Evolutionary conservation across 2,113 vertebrate species (phyloP), one percentile per base, ranked within the genome.

Genomic region (Bujurquina vittata): DNA sequence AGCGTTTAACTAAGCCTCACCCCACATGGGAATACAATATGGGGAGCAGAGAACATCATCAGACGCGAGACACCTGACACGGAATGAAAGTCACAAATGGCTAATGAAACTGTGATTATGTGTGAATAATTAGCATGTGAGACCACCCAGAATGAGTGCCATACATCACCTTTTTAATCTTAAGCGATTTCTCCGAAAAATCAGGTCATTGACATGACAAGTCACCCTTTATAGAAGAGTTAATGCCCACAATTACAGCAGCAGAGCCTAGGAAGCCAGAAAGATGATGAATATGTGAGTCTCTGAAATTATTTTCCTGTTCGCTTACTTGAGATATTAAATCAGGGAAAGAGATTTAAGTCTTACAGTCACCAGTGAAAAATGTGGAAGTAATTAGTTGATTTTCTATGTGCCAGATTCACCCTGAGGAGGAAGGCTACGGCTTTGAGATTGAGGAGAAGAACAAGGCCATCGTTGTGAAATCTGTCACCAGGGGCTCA

Each of bases 391-490:
- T 79, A 72, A 86, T 84, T 35, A 75, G 46, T 7, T 85, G 46
- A 69, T 43, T 73, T 35, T 73, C 63, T 87, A 58, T 86, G 10
- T 80, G 31, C 31, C 85, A 99, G 98, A 97, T 99, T 92, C 95
- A 97, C 78, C 98, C 98, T 0, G 97, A 97, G 94, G 98, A 98
- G 84, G 97, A 99, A 3, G 97, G 97, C 93, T 99, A 99, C 0
- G 98, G 98, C 81, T 99, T 99, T 72, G 97, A 99, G 84, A 96
- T 99, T 0, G 98, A 99, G 92, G 98, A 99, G 93, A 99, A 97
- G 94, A 99, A 98, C 95, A 99, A 99, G 91, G 95, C 95, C 1
- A 94, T 98, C 20, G 91, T 99, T 90, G 98, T 99, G 91, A 99
- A 97, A 92, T 97, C 96, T 10, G 97, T 99, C 88, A 96, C 95